Evolutionary conservation across 2,797 vertebrate species (phyloP).

Genomic region (Adelosebastes latens): DNA sequence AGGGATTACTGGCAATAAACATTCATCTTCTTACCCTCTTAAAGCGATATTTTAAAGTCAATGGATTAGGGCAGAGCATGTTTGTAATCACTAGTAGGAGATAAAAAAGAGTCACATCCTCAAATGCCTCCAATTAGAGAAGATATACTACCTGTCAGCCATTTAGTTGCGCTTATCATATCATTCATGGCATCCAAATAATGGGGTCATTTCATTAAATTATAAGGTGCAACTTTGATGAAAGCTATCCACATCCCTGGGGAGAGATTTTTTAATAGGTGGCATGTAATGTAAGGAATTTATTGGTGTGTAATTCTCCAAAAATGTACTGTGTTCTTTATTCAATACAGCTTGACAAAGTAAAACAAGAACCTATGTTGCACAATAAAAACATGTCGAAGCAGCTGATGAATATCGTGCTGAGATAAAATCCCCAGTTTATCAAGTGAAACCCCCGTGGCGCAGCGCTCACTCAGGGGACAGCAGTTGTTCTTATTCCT

Average conservation of each 20-base stretch:
- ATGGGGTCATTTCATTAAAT: slow-evolving; percentile 23
- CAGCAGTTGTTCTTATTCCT: slow-evolving; percentile 13
- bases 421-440: slow-evolving; percentile 30
- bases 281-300: not conserved
- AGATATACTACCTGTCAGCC: slow-evolving; percentile 66
- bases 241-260: not conserved
- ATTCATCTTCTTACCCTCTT: slow-evolving; percentile 89
- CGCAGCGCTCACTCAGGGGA: slow-evolving; percentile 15
- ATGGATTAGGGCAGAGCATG: slow-evolving; percentile 81
- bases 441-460: slow-evolving; percentile 22
- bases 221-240: not conserved
- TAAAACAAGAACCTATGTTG: slow-evolving; percentile 15
- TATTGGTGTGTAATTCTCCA: not conserved
- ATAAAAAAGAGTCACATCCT: slow-evolving; percentile 75
- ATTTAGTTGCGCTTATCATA: slow-evolving; percentile 52
- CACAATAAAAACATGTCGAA: slow-evolving; percentile 29
- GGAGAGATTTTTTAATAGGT: not conserved
- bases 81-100: slow-evolving; percentile 77
- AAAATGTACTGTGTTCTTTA: not conserved
- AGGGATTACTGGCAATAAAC: slow-evolving; percentile 88
- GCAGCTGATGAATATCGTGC: slow-evolving; percentile 45
- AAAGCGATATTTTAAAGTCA: slow-evolving; percentile 82
- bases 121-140: slow-evolving; percentile 75
- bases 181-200: slow-evolving; percentile 55
- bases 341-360: not conserved